A percentile compares a stretch with the other conserved stretches of the same genome.
phyloP scores from a whole-genome alignment of 2,113 vertebrate genomes.

The Lepidothrix coronata region DNA sequence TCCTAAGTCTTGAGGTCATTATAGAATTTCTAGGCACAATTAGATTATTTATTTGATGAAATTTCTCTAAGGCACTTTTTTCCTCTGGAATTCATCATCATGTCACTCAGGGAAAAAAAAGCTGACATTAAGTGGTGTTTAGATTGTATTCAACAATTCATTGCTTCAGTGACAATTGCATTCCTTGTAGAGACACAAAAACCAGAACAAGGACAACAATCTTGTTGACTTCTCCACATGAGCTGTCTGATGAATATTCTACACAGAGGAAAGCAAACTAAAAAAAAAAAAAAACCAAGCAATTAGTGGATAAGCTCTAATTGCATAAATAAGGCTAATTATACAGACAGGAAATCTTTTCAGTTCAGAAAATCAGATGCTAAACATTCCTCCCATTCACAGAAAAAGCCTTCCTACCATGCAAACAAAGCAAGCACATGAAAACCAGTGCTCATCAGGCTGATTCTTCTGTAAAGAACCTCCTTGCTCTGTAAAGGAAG shows the following conservation, averaged over 20 bases:
- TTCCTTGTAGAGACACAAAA: not conserved
- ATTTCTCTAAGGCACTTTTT: not conserved
- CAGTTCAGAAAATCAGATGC: constrained; percentile 8
- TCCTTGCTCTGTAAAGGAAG: not conserved
- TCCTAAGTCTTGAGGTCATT: not conserved
- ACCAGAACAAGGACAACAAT: not conserved
- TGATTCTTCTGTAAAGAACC: not conserved
- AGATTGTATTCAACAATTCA: not conserved
- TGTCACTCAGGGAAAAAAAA: not conserved
- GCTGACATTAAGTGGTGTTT: not conserved
- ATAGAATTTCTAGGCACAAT: not conserved
- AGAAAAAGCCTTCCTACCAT: not conserved
- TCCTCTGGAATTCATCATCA: not conserved
- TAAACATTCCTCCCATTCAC: constrained; percentile 25
- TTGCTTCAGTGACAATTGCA: not conserved
- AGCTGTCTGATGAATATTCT: not conserved
- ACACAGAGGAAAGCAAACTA: not conserved
- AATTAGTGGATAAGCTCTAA: constrained; percentile 30
- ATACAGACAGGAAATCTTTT: not conserved
- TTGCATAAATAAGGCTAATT: constrained; percentile 37
- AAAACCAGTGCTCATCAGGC: not conserved
- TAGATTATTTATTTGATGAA: not conserved
- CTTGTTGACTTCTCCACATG: not conserved
- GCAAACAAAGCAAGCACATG: not conserved
- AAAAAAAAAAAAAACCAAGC: not conserved